A percentile compares a stretch with the other conserved stretches of the same genome.
Evolutionary conservation across 2,888 invertebrate species (phyloP).

Genomic region (Conistra vaccinii): DNA sequence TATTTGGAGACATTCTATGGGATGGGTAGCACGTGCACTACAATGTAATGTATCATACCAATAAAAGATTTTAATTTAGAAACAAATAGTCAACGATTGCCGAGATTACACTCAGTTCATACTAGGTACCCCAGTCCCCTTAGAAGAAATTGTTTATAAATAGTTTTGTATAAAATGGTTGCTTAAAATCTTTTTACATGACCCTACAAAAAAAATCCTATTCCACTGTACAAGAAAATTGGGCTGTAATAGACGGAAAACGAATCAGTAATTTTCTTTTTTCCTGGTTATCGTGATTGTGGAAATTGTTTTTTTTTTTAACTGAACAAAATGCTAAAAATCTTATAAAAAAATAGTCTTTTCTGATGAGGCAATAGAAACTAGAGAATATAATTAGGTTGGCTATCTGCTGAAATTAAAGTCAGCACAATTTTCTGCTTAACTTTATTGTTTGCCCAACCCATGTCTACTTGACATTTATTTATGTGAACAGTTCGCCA

Average conservation of each 20-base stretch:
- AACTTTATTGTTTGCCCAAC: too few species aligned
- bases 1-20: not conserved
- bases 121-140: too few species aligned
- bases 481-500: too few species aligned
- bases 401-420: too few species aligned
- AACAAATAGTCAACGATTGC: not conserved
- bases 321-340: too few species aligned
- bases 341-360: too few species aligned
- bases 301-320: not conserved
- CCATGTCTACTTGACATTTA: too few species aligned
- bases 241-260: not conserved
- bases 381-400: too few species aligned
- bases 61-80: not conserved
- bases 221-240: not conserved
- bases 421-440: too few species aligned
- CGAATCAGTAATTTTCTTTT: conserved; percentile 14
- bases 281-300: not conserved
- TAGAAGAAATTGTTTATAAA: not conserved
- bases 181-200: conserved; percentile 3
- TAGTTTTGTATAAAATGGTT: not conserved
- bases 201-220: conserved; percentile 11
- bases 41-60: not conserved
- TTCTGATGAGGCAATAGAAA: too few species aligned
- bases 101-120: not conserved
- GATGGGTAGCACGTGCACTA: not conserved